Evolutionary conservation across 2,113 vertebrate genomes (phyloP).

Genomic region (Acanthisitta chloris): DNA sequence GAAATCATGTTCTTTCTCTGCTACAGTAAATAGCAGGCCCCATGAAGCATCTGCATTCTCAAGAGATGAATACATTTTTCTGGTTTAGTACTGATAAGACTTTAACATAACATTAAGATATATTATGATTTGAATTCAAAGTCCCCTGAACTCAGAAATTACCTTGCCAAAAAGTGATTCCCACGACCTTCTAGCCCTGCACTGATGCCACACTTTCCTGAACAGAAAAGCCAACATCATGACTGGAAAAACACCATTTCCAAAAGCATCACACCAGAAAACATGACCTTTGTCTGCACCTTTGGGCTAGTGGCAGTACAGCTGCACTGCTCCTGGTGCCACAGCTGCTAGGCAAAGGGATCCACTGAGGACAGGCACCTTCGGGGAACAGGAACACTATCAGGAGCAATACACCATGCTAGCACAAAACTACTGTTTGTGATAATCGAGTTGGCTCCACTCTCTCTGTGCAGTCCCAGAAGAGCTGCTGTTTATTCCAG

Average conservation of each 20-base stretch:
- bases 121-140: background rate
- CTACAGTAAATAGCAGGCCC: background rate
- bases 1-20: conserved; percentile 14
- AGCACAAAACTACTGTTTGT: accelerated
- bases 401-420: background rate
- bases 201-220: background rate
- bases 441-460: background rate
- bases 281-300: background rate
- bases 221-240: background rate
- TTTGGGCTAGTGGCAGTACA: background rate
- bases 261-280: background rate
- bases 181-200: background rate
- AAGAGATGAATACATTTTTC: background rate
- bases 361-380: background rate
- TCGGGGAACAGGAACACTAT: background rate
- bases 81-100: conserved; percentile 10
- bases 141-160: background rate
- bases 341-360: background rate
- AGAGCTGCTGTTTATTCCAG: background rate
- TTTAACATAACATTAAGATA: background rate
- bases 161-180: background rate
- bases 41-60: background rate
- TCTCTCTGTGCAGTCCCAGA: background rate
- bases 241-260: background rate
- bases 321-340: background rate